Base-by-base conservation (phyloP, 2,888 invertebrate species). In the Leptogaster cylindrica region DNA sequence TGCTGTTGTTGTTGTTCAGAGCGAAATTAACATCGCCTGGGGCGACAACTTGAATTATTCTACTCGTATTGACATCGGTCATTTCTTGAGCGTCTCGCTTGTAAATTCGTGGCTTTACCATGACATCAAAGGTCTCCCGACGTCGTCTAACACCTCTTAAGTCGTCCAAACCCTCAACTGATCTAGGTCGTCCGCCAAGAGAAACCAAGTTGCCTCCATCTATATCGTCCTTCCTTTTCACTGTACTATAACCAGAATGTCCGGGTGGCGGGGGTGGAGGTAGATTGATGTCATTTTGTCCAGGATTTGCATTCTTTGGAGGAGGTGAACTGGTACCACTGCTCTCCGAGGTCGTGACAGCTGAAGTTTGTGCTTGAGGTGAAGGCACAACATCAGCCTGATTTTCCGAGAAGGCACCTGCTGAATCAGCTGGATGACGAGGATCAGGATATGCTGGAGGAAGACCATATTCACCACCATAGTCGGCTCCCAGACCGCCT, bases 11-110 rank as follows among this genome's bases (percentile, higher is more conserved):
- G 71, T 88, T 86, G 69, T 80, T 80, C 61, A 95, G 83, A 18
- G 92, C 93, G 79, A 95, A 95, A 78, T 94, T 94, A 2, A 95
- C 91, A 81, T 95, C 95, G 36, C 94, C 93, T 1, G 93, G 92
- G n/a, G 95, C 93, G 10, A 95, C 95, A 16, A 95, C 95, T 80
- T 93, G 93, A 76, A 95, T 94, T 71, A 86, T 91, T 77, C 93
- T 85, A 82, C 93, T 93, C 73, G 94, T 92, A 77, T 93, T 93
- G 25, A 94, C 93, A 77, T 93, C 93, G 71, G 92, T 93, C 92
- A 94, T 93, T 82, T 94, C 93, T 81, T 92, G 92, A 68, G 92
- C 88, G 73, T 91, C 91, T 36, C 93, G 88, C 77, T 92, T 92
- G 82, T 92, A 92, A 67, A 93, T 90, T 73, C 91, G 87, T 66